These are phyloP conservation scores for Wiebesia pumilae DNA, from an alignment of 1,140 invertebrate species.

Conservation along the genomic window DNA sequence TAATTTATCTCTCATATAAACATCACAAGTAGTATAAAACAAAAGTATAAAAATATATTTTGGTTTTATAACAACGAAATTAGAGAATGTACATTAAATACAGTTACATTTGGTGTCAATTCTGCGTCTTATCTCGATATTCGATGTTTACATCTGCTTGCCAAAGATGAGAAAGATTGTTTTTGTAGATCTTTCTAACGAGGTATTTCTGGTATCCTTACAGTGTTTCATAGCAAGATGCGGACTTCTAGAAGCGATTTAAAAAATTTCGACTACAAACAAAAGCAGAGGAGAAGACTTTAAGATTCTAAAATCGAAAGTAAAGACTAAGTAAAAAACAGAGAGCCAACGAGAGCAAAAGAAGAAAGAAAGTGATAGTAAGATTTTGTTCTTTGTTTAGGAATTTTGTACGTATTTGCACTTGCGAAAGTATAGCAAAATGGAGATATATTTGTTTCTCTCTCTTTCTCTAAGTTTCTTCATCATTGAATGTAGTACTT, in stretches of 20 bases:
- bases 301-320: too few species aligned
- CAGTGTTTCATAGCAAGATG: background rate
- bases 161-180: conserved; percentile 15
- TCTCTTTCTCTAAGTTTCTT: too few species aligned
- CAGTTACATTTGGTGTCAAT: conserved; percentile 3
- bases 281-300: too few species aligned
- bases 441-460: too few species aligned
- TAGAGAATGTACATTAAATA: conserved; percentile 3
- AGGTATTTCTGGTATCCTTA: background rate
- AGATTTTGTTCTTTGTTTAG: too few species aligned
- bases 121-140: conserved; percentile 34
- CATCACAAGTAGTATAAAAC: background rate
- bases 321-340: too few species aligned
- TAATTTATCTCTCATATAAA: conserved; percentile 36
- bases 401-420: too few species aligned
- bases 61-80: background rate
- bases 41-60: conserved; percentile 25
- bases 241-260: background rate
- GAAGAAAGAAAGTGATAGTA: too few species aligned
- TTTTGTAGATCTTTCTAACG: background rate
- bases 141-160: conserved; percentile 23
- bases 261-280: too few species aligned
- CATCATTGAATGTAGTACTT: too few species aligned
- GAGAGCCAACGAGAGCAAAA: too few species aligned
- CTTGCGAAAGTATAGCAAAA: too few species aligned